Evolutionary conservation across 2,113 vertebrate species (phyloP).

Genomic region (Chaetodon trifascialis): DNA sequence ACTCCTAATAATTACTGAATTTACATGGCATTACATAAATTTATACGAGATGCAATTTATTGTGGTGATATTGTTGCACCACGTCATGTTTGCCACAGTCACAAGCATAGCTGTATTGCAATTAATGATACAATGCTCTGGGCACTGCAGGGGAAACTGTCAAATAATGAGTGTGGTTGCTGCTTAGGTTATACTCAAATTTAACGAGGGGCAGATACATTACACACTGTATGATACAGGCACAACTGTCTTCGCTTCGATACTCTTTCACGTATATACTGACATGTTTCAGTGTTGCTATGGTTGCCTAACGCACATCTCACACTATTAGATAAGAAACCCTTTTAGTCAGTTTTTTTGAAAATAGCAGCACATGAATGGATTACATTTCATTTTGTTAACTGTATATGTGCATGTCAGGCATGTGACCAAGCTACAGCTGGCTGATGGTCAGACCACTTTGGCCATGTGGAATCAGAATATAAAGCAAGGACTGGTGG

Average conservation of each 20-base stretch:
- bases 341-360: not conserved
- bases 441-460: not conserved
- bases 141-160: slow-evolving; percentile 48
- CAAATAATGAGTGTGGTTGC: slow-evolving; percentile 51
- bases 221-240: slow-evolving; percentile 39
- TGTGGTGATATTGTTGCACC: slow-evolving; percentile 27
- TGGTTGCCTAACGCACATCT: slow-evolving; percentile 23
- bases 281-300: slow-evolving; percentile 20
- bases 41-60: slow-evolving; percentile 33
- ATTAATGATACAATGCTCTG: slow-evolving; percentile 60
- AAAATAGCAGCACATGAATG: not conserved
- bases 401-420: not conserved
- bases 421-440: not conserved
- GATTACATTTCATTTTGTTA: not conserved
- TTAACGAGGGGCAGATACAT: slow-evolving; percentile 62
- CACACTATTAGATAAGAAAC: not conserved
- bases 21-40: not conserved
- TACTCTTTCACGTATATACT: slow-evolving; percentile 27
- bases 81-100: slow-evolving; percentile 43
- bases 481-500: not conserved
- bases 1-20: slow-evolving; percentile 24
- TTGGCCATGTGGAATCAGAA: not conserved
- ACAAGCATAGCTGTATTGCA: slow-evolving; percentile 44
- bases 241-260: slow-evolving; percentile 30
- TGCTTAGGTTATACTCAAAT: slow-evolving; percentile 45